Evolutionary conservation across 1,140 invertebrate genomes (phyloP).

Genomic region (Bombus terrestris): DNA sequence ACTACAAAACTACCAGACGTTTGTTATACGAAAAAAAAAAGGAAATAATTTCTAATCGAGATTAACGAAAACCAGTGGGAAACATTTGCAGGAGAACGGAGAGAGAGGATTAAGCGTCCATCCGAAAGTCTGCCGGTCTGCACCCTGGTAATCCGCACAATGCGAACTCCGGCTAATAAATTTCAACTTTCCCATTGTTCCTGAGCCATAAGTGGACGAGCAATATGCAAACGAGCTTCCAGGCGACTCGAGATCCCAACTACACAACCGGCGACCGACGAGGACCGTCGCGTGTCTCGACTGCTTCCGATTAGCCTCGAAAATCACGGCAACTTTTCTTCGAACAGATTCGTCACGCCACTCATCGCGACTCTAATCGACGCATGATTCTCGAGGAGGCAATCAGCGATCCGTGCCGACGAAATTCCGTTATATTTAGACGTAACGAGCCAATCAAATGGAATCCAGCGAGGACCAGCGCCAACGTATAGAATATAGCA

Average conservation of each 20-base stretch:
- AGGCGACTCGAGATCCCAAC: neutral
- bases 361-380: conserved; percentile 27
- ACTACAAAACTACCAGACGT: no score
- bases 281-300: conserved; percentile 13
- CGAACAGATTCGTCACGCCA: conserved; percentile 16
- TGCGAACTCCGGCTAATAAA: conserved; percentile 36
- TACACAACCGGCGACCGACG: no score
- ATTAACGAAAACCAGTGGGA: conserved; percentile 6
- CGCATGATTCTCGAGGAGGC: conserved; percentile 18
- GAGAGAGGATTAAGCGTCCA: neutral
- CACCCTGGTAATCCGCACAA: conserved; percentile 13
- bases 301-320: conserved; percentile 49
- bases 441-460: conserved; percentile 60
- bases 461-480: neutral
- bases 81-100: neutral
- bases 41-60: conserved; percentile 4
- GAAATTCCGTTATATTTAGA: conserved; percentile 64
- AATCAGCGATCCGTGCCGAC: conserved; percentile 32
- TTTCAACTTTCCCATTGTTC: conserved; percentile 49
- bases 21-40: no score
- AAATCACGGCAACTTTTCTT: conserved; percentile 38
- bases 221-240: conserved; percentile 37
- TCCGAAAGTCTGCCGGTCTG: neutral
- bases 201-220: conserved; percentile 5
- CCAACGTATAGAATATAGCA: neutral